Conservation (phyloP, 2,797 vertebrate species). For the Graptemys geographica region DNA sequence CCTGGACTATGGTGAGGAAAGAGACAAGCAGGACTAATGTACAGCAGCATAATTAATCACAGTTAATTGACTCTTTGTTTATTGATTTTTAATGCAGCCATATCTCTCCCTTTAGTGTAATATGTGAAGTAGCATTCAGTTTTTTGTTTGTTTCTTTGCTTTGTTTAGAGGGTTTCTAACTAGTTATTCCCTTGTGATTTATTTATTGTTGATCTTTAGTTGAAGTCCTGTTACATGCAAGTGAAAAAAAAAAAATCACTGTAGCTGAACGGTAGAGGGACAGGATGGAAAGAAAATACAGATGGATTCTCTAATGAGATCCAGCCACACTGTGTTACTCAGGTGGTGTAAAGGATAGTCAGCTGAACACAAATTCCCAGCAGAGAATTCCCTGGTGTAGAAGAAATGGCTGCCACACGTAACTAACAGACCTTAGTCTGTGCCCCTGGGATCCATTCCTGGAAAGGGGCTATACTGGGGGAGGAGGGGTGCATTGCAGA, state of each 20-base stretch:
- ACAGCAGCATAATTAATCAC: slow-evolving; percentile 55
- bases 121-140: slow-evolving; percentile 2
- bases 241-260: neutral
- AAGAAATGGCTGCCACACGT: neutral
- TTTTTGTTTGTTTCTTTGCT: slow-evolving; percentile 2
- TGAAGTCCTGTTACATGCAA: slow-evolving; percentile 29
- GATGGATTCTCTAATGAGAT: neutral
- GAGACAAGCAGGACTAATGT: slow-evolving; percentile 58
- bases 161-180: slow-evolving; percentile 16
- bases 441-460: neutral
- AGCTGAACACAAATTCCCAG: neutral
- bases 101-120: slow-evolving; percentile 8
- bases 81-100: slow-evolving; percentile 49
- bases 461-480: neutral
- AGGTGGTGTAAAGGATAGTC: slow-evolving; percentile 15
- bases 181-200: neutral
- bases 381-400: neutral
- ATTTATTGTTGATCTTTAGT: neutral
- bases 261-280: neutral
- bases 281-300: neutral
- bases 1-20: slow-evolving; percentile 39
- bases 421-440: neutral
- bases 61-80: slow-evolving; percentile 53
- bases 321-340: neutral
- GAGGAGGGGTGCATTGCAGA: neutral